Percentiles rank a stretch among this genome's conserved stretches.
Evolutionary conservation across 1,140 invertebrate species (phyloP).

Genomic region (Fopius arisanus): DNA sequence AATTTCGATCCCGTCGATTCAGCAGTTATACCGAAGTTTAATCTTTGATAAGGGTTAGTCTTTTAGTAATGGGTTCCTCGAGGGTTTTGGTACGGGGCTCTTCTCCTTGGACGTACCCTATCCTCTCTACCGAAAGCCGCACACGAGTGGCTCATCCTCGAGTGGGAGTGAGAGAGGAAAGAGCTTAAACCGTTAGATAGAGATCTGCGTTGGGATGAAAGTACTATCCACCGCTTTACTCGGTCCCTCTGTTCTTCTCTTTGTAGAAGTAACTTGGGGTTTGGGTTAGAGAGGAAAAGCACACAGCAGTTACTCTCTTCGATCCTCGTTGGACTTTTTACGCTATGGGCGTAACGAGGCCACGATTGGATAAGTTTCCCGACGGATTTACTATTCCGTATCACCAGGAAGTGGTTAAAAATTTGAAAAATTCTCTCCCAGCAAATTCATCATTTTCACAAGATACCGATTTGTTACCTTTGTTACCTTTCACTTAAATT

Average conservation of each 20-base stretch:
- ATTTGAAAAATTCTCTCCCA: background rate
- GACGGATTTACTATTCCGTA: conserved; percentile 44
- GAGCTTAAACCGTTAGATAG: conserved; percentile 66
- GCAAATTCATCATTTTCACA: no score
- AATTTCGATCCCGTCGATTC: conserved; percentile 70
- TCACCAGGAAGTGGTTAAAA: conserved; percentile 20
- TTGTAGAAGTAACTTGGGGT: background rate
- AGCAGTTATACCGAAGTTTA: conserved; percentile 69
- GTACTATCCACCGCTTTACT: conserved; percentile 54
- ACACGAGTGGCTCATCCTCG: conserved; percentile 28
- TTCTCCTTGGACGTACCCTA: conserved; percentile 31
- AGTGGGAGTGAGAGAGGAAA: conserved; percentile 51
- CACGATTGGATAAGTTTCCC: conserved; percentile 64
- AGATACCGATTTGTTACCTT: no score
- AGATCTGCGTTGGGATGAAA: conserved; percentile 63
- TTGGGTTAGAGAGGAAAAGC: background rate
- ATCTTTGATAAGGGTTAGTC: conserved; percentile 70
- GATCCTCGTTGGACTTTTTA: conserved; percentile 57
- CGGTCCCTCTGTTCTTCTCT: background rate
- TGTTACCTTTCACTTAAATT: no score
- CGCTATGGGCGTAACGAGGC: conserved; percentile 57
- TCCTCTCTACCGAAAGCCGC: background rate
- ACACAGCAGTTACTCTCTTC: conserved; percentile 48
- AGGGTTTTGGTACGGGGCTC: conserved; percentile 45
- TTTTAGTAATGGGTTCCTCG: conserved; percentile 65